A percentile compares a stretch with the other conserved stretches of the same genome.
Conservation (phyloP, 1,140 invertebrate species). For the Lutraria rhynchaena region DNA sequence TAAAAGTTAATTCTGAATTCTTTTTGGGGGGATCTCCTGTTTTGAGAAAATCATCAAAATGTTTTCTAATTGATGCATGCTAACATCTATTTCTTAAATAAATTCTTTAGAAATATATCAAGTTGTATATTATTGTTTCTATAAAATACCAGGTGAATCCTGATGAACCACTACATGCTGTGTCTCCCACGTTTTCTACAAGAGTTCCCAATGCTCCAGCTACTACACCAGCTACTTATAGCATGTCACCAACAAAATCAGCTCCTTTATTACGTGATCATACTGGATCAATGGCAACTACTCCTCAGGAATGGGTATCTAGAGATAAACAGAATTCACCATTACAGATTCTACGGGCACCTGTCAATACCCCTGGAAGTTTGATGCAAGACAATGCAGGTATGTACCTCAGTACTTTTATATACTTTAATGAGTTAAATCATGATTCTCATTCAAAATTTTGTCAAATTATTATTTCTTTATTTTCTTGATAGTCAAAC, state of each 20-base stretch:
- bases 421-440: too few species aligned
- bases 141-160: conserved; percentile 13
- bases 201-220: conserved; percentile 69
- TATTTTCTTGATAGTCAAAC: background rate
- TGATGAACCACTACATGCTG: conserved; percentile 58
- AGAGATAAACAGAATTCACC: conserved; percentile 58
- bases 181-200: conserved; percentile 66
- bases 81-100: too few species aligned
- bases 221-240: conserved; percentile 66
- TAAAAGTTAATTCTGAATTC: too few species aligned
- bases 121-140: background rate
- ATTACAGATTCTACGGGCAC: conserved; percentile 60
- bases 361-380: conserved; percentile 64
- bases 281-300: conserved; percentile 20
- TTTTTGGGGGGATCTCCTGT: too few species aligned
- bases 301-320: conserved; percentile 11
- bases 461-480: background rate
- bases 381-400: conserved; percentile 62
- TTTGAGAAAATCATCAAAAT: too few species aligned
- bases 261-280: conserved; percentile 18
- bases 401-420: too few species aligned
- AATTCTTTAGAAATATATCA: background rate
- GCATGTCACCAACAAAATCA: conserved; percentile 53
- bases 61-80: too few species aligned
- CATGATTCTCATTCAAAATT: too few species aligned